phyloP scores from a whole-genome alignment of 2,888 invertebrate genomes.

The Pardosa pseudoannulata region DNA sequence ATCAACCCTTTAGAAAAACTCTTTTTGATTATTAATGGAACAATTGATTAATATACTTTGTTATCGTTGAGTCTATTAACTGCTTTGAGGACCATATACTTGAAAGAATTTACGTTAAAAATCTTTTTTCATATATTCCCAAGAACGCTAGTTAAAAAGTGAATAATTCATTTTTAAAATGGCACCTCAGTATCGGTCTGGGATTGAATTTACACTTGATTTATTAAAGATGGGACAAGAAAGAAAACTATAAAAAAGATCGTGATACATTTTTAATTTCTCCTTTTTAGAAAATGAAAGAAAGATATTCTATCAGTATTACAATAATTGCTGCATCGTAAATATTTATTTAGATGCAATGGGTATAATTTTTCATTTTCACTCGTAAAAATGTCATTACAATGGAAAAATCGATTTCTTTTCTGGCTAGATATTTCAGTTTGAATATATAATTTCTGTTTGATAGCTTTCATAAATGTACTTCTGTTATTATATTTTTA shows the following conservation, averaged over 20 bases:
- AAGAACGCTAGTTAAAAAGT: background rate
- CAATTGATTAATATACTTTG: constrained; percentile 28
- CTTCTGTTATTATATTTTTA: too few species aligned
- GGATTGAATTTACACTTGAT: constrained; percentile 50
- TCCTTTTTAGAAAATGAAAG: constrained; percentile 2
- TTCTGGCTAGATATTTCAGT: too few species aligned
- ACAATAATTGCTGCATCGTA: constrained; percentile 37
- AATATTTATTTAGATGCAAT: constrained; percentile 34
- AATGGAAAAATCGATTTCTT: too few species aligned
- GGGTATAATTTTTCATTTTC: too few species aligned
- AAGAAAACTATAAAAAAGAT: constrained; percentile 17
- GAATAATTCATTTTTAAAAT: constrained; percentile 42
- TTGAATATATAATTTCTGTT: too few species aligned
- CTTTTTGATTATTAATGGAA: constrained; percentile 35
- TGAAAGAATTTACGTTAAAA: background rate
- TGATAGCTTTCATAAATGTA: too few species aligned
- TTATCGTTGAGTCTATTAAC: constrained; percentile 30
- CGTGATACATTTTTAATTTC: constrained; percentile 9
- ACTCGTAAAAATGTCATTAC: too few species aligned
- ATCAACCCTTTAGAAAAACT: background rate
- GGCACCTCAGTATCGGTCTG: constrained; percentile 11
- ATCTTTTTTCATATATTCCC: background rate
- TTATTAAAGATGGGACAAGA: constrained; percentile 38
- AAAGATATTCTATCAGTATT: constrained; percentile 21
- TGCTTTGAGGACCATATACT: constrained; percentile 1